phyloP scores from a whole-genome alignment of 2,113 vertebrate genomes.

The Mobula hypostoma region DNA sequence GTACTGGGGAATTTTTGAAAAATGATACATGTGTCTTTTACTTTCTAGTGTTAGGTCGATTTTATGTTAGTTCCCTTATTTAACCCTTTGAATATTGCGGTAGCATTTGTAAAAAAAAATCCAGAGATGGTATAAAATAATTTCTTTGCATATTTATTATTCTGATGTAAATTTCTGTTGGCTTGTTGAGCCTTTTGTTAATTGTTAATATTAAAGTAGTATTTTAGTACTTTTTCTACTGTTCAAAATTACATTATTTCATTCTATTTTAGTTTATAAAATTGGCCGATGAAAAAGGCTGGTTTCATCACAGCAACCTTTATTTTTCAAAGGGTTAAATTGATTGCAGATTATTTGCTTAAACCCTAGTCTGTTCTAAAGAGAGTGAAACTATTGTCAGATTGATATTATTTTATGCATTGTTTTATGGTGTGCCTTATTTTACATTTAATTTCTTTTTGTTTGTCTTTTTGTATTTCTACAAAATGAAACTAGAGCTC shows the following conservation, averaged over 20 bases:
- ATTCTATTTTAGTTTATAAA: neutral
- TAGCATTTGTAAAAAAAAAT: neutral
- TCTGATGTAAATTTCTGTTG: neutral
- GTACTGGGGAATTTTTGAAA: neutral
- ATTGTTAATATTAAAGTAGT: no score
- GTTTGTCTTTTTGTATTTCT: constrained; percentile 82
- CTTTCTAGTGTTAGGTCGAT: neutral
- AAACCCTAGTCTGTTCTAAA: neutral
- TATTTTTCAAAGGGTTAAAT: constrained; percentile 25
- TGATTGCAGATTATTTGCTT: neutral
- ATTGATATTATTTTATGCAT: constrained; percentile 31
- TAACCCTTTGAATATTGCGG: constrained; percentile 5
- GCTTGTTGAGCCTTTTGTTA: neutral
- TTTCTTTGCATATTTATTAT: neutral
- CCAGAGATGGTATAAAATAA: neutral
- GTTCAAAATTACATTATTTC: neutral
- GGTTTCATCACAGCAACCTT: constrained; percentile 16
- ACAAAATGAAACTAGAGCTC: constrained; percentile 99
- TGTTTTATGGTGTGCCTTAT: constrained; percentile 33
- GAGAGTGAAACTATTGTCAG: neutral
- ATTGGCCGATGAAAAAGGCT: neutral
- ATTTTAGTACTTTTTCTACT: no score
- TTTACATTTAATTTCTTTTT: constrained; percentile 38
- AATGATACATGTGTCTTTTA: neutral
- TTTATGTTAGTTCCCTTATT: neutral